Evolutionary conservation across 2,888 invertebrate species (phyloP).

Genomic region (Chrysolina haemoptera): DNA sequence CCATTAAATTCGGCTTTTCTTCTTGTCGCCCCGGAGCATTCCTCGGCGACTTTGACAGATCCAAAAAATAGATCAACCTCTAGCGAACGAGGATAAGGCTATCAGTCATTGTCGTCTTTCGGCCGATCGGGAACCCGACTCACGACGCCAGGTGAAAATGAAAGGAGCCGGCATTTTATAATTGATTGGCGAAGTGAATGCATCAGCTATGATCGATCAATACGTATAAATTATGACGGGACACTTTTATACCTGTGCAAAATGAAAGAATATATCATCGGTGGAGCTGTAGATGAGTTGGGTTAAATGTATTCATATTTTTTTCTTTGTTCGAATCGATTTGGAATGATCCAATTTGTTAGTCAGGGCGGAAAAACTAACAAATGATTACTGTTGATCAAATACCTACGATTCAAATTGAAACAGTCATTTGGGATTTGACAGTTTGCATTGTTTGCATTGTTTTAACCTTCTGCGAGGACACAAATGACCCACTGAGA

Average conservation of each 20-base stretch:
- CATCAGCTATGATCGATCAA: slow-evolving; percentile 47
- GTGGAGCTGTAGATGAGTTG: slow-evolving; percentile 21
- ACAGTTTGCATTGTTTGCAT: too few species aligned
- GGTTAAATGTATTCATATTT: not conserved
- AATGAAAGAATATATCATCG: slow-evolving; percentile 39
- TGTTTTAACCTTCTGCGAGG: too few species aligned
- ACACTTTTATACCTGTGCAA: slow-evolving; percentile 43
- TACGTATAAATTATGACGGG: slow-evolving; percentile 42
- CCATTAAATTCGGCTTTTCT: not conserved
- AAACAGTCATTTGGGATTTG: too few species aligned
- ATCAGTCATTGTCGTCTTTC: slow-evolving; percentile 59
- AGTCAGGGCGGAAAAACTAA: too few species aligned
- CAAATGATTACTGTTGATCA: too few species aligned
- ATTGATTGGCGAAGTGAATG: slow-evolving; percentile 54
- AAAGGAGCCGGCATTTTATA: slow-evolving; percentile 52
- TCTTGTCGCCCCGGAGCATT: slow-evolving; percentile 53
- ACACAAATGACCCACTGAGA: too few species aligned
- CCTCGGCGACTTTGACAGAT: slow-evolving; percentile 60
- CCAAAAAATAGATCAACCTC: slow-evolving; percentile 61
- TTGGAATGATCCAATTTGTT: too few species aligned
- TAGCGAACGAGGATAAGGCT: slow-evolving; percentile 50
- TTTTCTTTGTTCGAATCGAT: slow-evolving; percentile 21
- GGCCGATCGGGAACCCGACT: slow-evolving; percentile 19
- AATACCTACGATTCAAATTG: too few species aligned
- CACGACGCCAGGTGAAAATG: slow-evolving; percentile 37